Conservation (phyloP, 2,888 invertebrate genomes). For the Polyploca ridens region DNA sequence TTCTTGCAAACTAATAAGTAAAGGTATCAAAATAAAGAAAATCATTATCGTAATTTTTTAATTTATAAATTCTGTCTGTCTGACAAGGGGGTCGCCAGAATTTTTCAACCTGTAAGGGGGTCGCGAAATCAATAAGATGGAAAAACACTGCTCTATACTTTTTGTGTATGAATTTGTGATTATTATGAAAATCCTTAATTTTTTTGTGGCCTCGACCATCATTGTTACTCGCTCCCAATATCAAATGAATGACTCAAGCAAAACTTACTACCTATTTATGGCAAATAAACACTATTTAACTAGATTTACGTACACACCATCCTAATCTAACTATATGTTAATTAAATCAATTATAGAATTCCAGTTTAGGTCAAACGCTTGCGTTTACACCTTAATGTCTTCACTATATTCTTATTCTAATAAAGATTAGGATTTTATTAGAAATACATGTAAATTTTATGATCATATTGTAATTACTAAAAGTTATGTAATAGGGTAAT, state of each 20-base stretch:
- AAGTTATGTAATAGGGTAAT: slow-evolving; percentile 31
- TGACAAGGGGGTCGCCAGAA: no score
- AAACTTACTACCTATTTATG: neutral
- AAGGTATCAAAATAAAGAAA: no score
- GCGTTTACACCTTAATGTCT: slow-evolving; percentile 17
- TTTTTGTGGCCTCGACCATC: no score
- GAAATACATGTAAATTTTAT: slow-evolving; percentile 42
- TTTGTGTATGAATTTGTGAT: no score
- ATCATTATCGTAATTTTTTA: no score
- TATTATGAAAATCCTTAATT: no score
- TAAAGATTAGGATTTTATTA: slow-evolving; percentile 36
- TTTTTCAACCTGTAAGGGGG: no score
- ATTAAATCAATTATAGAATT: slow-evolving; percentile 21
- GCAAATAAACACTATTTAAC: slow-evolving; percentile 1
- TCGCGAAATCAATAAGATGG: no score
- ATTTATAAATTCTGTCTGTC: no score
- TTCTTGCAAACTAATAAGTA: no score
- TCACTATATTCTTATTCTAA: slow-evolving; percentile 8
- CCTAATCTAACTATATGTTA: slow-evolving; percentile 12
- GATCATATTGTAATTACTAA: slow-evolving; percentile 30
- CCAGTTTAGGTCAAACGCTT: slow-evolving; percentile 17
- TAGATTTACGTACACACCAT: neutral
- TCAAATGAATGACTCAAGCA: neutral
- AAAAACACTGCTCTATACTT: no score
- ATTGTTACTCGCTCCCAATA: neutral